A percentile compares a stretch with the other conserved stretches of the same genome.
Conservation (phyloP, 1,140 invertebrate species). For the Stratiolaelaps scimitus region DNA sequence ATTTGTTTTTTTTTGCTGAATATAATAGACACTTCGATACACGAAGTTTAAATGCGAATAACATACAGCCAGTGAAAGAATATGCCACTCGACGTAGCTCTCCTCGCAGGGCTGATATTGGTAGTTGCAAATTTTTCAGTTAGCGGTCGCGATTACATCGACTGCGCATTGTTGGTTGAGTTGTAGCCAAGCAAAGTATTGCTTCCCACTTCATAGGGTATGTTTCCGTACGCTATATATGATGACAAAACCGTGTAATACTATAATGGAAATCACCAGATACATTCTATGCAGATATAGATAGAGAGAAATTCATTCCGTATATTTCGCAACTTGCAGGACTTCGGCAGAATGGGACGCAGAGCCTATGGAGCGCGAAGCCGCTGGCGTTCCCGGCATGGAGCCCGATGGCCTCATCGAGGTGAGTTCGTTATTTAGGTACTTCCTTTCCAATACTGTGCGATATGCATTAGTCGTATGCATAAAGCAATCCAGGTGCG, state of each 20-base stretch:
- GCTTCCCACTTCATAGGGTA: no score
- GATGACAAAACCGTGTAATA: no score
- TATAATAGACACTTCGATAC: background rate
- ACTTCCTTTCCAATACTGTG: background rate
- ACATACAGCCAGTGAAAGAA: background rate
- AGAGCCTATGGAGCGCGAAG: constrained; percentile 18
- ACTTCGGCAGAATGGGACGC: constrained; percentile 13
- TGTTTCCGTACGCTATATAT: no score
- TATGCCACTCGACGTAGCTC: background rate
- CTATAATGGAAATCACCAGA: no score
- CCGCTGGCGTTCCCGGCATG: constrained; percentile 55
- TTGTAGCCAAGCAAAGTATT: no score
- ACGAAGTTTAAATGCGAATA: background rate
- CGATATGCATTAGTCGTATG: background rate
- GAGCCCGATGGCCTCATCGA: constrained; percentile 60
- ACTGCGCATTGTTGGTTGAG: no score
- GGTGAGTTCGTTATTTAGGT: constrained; percentile 36
- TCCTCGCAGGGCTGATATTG: background rate
- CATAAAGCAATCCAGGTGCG: background rate
- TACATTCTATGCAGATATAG: background rate
- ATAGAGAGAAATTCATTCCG: background rate
- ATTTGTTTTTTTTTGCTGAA: no score
- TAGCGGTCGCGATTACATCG: no score
- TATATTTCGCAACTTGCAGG: background rate
- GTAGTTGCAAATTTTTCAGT: no score